A percentile compares a stretch with the other conserved stretches of the same genome.
phyloP scores from a whole-genome alignment of 2,113 vertebrate species.

The Seriola aureovittata region DNA sequence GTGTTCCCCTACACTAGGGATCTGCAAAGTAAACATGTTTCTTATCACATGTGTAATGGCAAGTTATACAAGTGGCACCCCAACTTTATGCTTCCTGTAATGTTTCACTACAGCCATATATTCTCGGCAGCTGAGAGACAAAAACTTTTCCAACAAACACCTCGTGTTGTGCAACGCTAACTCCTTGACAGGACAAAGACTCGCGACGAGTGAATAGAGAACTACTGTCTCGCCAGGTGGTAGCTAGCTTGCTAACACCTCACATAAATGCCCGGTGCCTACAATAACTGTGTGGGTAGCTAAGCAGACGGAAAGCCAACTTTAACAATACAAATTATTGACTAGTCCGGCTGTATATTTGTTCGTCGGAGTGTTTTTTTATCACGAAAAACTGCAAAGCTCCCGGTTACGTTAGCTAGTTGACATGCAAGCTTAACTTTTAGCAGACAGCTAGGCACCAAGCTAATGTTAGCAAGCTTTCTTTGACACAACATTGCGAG shows the following conservation, averaged over 20 bases:
- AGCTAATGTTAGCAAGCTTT: conserved; percentile 74
- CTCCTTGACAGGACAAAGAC: conserved; percentile 78
- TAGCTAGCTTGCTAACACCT: conserved; percentile 72
- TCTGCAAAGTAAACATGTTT: conserved; percentile 34
- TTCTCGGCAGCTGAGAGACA: no score
- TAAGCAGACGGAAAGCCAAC: neutral
- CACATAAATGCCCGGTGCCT: conserved; percentile 10
- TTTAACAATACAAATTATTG: neutral
- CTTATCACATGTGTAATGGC: conserved; percentile 10
- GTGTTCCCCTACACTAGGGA: neutral
- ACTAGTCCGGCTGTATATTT: rapidly evolving
- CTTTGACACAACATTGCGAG: conserved; percentile 64
- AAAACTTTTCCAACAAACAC: conserved; percentile 17
- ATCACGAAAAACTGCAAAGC: neutral
- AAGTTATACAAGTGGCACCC: conserved; percentile 9
- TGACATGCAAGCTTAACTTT: conserved; percentile 68
- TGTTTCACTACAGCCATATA: neutral
- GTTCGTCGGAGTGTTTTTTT: neutral
- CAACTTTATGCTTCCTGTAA: neutral
- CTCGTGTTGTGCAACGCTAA: conserved; percentile 50
- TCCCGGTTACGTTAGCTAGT: conserved; percentile 5
- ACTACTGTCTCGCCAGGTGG: conserved; percentile 71
- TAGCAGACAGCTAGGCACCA: conserved; percentile 62
- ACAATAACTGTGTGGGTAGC: neutral
- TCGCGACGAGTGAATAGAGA: conserved; percentile 54